Conservation (phyloP, 2,888 invertebrate species). For the Stenchaetothrips biformis region DNA sequence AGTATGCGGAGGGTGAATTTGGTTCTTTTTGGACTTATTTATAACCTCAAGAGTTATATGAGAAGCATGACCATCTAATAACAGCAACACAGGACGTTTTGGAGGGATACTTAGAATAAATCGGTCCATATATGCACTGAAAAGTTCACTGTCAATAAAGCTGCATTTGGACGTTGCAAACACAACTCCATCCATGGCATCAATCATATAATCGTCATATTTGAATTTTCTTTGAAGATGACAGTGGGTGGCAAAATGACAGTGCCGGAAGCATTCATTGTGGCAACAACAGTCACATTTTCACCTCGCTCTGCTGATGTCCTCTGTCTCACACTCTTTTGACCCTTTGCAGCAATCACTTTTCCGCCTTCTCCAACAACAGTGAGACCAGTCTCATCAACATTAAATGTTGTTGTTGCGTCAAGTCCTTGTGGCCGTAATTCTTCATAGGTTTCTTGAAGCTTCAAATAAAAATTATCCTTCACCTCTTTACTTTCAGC, state of each 20-base stretch:
- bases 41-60: conserved; percentile 36
- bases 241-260: conserved; percentile 27
- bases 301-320: too few relatives aligned
- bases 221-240: conserved; percentile 31
- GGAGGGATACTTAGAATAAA: conserved; percentile 31
- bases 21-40: conserved; percentile 41
- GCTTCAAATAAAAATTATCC: too few relatives aligned
- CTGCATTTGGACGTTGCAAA: conserved; percentile 32
- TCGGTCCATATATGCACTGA: conserved; percentile 33
- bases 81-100: conserved; percentile 30
- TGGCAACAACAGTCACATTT: too few relatives aligned
- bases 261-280: conserved; percentile 25
- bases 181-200: conserved; percentile 34
- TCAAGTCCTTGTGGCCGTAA: too few relatives aligned
- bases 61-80: conserved; percentile 36
- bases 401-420: too few relatives aligned
- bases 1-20: conserved; percentile 43
- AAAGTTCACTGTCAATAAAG: conserved; percentile 32
- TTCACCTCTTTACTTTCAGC: too few relatives aligned
- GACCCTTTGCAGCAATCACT: too few relatives aligned
- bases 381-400: too few relatives aligned
- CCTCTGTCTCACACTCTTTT: too few relatives aligned
- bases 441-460: too few relatives aligned
- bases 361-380: too few relatives aligned
- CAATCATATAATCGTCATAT: conserved; percentile 28